Base-by-base conservation (phyloP, 1,140 invertebrate genomes). In the Pseudomyrmex gracilis region DNA sequence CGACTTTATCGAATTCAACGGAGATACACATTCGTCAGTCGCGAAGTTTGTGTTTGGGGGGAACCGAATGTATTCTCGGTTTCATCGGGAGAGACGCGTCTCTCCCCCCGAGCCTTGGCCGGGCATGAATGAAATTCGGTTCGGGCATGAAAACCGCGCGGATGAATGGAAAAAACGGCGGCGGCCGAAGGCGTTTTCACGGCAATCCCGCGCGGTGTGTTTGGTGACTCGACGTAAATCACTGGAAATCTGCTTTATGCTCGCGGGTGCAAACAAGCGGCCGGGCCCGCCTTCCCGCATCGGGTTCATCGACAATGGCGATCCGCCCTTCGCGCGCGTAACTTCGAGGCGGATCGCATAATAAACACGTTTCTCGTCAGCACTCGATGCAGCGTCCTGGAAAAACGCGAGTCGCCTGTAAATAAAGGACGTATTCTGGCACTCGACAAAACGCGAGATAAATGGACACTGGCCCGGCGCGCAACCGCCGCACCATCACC, bases 221-320 rank as follows among this genome's bases (percentile, higher is more conserved):
- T 88, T 90, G 89, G 86, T 88, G 89, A 90, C 89, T 89, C 82
- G 86, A 76, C 89, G 89, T 90, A 90, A 90, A 90, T 90, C 89
- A 90, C 88, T 24, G 53, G 68, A 88, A 86, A 86, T 86, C 85
- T 85, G 86, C 88, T 87, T 87, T 87, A 87, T 87, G 83, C 85
- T 55, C 85, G 85, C 78, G 88, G 73, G 80, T 34, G 86, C 70
- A 89, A 88, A 89, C 88, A 89, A 89, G 70, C 74, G 71, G 53
- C 70, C 70, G 53, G 47, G 45, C 60, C 85, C 70, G 82, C 70
- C 84, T 78, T 47, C 60, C 63, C 88, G 68, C 77, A 84, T 82
- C 51, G 68, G 76, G 20, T 71, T 61, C 83, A 77, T 88, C 84
- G 77, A 89, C 87, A 89, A 89, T 89, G 61, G 58, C 74, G 66